Evolutionary conservation across 2,113 vertebrate genomes (phyloP), one percentile per base, ranked within the genome.

Genomic region (Leptobrachium ailaonicum): DNA sequence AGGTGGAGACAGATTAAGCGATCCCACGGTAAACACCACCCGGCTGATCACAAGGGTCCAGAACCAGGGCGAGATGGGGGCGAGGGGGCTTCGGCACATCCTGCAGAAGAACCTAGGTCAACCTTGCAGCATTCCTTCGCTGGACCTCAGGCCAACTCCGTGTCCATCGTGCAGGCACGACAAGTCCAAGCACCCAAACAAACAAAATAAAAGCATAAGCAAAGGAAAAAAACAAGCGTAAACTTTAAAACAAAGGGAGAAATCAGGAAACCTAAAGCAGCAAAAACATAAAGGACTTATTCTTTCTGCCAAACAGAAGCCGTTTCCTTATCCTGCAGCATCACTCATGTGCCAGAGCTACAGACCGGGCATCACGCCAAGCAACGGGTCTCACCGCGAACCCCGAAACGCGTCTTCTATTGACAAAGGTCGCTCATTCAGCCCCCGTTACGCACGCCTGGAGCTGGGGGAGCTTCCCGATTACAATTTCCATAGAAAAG

Each of bases 1-100:
- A 95, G 94, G 92, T 94, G 96, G 93, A 97, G 92, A 95, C 90
- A 95, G 89, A 95, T 95, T 95, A 91, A 95, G 89, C 88, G 90
- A 89, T 91, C 92, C 91, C 90, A 89, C 88, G 87, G 87, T 88
- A 88, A 60, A 90, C 87, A 88, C 84, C 82, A 83, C 85, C 86
- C 86, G 75, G 88, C 85, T 76, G 90, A 86, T 88, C 92, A 89
- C 90, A 91, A 90, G 92, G 89, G 90, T 92, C 91, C 85, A 87
- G 88, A 86, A 91, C 85, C 86, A 87, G 90, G 88, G 87, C 85
- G 83, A 84, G 20, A n/a, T 4, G 5, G 79, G 80, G n/a, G 47
- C n/a, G 41, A 84, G 82, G 84, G 88, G 92, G 89, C 88, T 89
- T 87, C 85, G 88, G 47, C 8, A 8, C 47, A 5, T 86, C 82